Conservation (phyloP, 37 sponge, comb jelly and placozoan genomes). For the Chondrilla cf. caribensis region DNA sequence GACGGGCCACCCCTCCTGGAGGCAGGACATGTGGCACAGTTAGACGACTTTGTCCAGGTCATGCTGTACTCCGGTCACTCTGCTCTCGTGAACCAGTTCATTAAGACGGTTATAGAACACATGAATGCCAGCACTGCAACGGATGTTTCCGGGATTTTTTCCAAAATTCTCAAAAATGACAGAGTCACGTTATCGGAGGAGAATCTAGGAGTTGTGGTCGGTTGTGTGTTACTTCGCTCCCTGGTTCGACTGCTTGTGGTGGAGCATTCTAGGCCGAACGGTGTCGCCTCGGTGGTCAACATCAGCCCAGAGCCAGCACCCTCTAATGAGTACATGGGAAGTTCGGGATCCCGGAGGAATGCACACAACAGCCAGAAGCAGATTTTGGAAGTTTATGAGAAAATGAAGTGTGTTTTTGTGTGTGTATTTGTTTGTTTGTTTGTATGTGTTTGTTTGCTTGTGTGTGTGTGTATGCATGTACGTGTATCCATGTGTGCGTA, state of each 20-base stretch:
- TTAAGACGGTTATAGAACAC: constrained; percentile 26
- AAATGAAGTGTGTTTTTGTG: too few species aligned
- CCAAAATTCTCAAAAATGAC: not conserved
- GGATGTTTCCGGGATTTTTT: not conserved
- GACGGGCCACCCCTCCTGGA: too few species aligned
- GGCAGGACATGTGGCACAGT: constrained; percentile 3
- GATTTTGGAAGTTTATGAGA: too few species aligned
- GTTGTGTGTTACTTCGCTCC: constrained; percentile 37
- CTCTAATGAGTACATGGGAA: too few species aligned
- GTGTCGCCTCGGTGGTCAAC: not conserved
- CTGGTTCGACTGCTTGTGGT: constrained; percentile 52
- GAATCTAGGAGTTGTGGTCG: constrained; percentile 46
- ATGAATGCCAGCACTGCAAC: constrained; percentile 24
- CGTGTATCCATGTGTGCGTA: too few species aligned
- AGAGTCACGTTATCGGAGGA: not conserved
- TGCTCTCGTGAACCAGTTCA: not conserved
- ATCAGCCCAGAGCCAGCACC: not conserved
- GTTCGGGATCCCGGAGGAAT: too few species aligned
- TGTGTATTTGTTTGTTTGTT: too few species aligned
- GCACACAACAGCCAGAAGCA: too few species aligned
- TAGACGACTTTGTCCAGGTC: constrained; percentile 43
- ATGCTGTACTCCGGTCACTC: constrained; percentile 39
- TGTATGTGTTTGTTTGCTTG: too few species aligned
- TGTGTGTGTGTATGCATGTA: too few species aligned
- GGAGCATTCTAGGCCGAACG: constrained; percentile 36